phyloP scores from a whole-genome alignment of 2,797 vertebrate species.

The Cryptoblepharus egeriae region DNA sequence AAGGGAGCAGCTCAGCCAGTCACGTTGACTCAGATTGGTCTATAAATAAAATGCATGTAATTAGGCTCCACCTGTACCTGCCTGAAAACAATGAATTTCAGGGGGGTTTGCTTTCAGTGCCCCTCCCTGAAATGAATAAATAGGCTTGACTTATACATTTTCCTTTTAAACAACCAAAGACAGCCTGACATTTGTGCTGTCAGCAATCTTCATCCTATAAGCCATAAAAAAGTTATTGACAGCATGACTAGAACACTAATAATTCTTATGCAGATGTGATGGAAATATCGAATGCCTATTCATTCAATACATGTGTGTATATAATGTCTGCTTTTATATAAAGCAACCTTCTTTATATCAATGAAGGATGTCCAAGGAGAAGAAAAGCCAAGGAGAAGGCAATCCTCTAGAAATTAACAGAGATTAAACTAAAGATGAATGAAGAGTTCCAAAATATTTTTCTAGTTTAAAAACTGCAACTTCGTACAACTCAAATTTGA shows the following conservation, averaged over 20 bases:
- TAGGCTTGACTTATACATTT: no score
- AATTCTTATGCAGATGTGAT: not conserved
- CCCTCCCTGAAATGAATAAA: no score
- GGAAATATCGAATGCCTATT: not conserved
- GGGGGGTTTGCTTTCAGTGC: no score
- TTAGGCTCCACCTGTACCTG: no score
- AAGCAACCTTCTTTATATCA: not conserved
- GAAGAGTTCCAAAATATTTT: not conserved
- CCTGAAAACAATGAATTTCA: no score
- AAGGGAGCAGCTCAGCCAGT: no score
- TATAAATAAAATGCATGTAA: no score
- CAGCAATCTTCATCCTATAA: not conserved
- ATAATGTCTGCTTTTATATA: not conserved
- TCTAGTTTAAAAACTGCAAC: not conserved
- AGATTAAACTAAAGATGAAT: not conserved
- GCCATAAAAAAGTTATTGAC: not conserved
- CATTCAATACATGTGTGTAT: not conserved
- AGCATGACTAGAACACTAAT: not conserved
- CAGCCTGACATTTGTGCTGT: not conserved
- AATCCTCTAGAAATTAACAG: not conserved
- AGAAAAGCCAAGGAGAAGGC: not conserved
- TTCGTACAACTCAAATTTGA: not conserved
- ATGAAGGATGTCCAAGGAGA: not conserved
- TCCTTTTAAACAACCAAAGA: no score
- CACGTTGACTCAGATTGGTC: no score